Evolutionary conservation across 2,113 vertebrate genomes (phyloP).

Genomic region (Romanogobio albipinnatus): DNA sequence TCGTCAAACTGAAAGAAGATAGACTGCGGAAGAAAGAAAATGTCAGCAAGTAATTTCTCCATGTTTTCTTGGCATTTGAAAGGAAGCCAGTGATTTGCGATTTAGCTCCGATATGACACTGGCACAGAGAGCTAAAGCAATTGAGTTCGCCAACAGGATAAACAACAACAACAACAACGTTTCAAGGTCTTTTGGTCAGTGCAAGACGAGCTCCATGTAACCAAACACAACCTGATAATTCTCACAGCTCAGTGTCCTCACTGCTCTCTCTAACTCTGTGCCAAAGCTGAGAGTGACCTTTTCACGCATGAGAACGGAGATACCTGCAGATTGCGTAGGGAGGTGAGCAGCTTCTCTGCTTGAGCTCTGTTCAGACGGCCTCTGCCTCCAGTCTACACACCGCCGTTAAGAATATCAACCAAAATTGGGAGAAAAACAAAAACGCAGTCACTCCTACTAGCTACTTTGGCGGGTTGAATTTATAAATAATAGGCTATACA

Average conservation of each 20-base stretch:
- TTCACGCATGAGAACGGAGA: conserved; percentile 26
- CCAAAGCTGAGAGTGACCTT: conserved; percentile 18
- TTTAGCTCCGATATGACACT: not conserved
- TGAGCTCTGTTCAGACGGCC: conserved; percentile 71
- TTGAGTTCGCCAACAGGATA: not conserved
- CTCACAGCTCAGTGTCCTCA: conserved; percentile 24
- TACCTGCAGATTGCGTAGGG: conserved; percentile 73
- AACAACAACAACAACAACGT: not conserved
- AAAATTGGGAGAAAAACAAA: not conserved
- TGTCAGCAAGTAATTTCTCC: not conserved
- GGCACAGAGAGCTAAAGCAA: not conserved
- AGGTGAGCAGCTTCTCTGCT: conserved; percentile 67
- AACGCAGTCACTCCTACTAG: too few species aligned
- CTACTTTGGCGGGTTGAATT: too few species aligned
- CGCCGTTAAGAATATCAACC: conserved; percentile 38
- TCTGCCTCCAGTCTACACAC: conserved; percentile 68
- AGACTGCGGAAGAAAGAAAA: conserved; percentile 63
- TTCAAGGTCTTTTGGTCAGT: conserved; percentile 28
- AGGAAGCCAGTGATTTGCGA: not conserved
- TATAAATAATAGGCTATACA: too few species aligned
- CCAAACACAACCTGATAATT: conserved; percentile 25
- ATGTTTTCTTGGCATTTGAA: not conserved
- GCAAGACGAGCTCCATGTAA: conserved; percentile 27
- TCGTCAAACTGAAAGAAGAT: conserved; percentile 74
- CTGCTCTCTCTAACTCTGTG: conserved; percentile 10